These are phyloP conservation scores for Botia kubotai DNA, from an alignment of 2,797 vertebrate genomes.

Conservation along the genomic window DNA sequence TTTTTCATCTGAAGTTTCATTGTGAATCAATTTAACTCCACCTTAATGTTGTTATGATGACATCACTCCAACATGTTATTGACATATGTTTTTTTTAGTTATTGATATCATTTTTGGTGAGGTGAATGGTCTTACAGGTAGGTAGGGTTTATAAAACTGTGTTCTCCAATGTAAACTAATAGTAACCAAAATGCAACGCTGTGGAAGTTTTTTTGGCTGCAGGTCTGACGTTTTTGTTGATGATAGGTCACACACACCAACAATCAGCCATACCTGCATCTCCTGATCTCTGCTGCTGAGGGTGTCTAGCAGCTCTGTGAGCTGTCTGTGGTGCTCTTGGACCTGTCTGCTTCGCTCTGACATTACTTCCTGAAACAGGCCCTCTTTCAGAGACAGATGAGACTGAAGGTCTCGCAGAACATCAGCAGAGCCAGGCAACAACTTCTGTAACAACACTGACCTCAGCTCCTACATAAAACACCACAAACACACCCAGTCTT, in stretches of 20 bases:
- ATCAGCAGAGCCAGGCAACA: constrained; percentile 78
- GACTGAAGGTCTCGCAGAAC: constrained; percentile 85
- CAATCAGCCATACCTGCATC: constrained; percentile 70
- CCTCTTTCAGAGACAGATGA: constrained; percentile 87
- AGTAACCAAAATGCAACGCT: no score
- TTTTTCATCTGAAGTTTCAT: no score
- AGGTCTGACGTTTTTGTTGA: no score
- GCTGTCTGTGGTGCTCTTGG: constrained; percentile 83
- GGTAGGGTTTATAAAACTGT: no score
- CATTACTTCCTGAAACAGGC: constrained; percentile 90
- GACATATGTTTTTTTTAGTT: neutral
- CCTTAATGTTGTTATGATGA: neutral
- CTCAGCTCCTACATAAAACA: constrained; percentile 83
- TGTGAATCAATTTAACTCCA: no score
- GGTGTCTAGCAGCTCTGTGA: constrained; percentile 84
- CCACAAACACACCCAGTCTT: neutral
- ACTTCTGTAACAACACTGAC: constrained; percentile 81
- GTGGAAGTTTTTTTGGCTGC: no score
- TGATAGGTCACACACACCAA: no score
- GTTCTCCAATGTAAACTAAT: no score
- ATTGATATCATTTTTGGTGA: neutral
- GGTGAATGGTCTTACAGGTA: neutral
- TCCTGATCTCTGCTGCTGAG: constrained; percentile 85
- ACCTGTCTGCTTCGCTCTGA: constrained; percentile 80
- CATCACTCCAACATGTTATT: neutral